Evolutionary conservation across 2,113 vertebrate genomes (phyloP).

Genomic region (Aphelocoma coerulescens): DNA sequence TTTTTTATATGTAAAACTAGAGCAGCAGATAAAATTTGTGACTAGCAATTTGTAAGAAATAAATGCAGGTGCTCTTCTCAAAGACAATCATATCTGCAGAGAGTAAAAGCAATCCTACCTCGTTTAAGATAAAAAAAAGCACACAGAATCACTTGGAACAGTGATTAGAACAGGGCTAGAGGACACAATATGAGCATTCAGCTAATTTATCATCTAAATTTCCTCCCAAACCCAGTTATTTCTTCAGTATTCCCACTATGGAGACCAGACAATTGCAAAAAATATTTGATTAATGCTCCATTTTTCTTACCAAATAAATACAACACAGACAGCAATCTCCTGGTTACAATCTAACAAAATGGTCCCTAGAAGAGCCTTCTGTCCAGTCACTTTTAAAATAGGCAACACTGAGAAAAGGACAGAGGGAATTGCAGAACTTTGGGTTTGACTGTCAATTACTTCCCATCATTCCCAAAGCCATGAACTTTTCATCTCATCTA

Average conservation of each 20-base stretch:
- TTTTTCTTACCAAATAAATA: background rate
- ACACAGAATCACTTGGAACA: constrained; percentile 29
- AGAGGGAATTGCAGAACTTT: background rate
- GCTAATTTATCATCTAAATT: constrained; percentile 27
- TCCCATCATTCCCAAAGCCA: background rate
- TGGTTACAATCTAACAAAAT: background rate
- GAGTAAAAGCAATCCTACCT: constrained; percentile 4
- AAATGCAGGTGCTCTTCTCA: constrained; percentile 16
- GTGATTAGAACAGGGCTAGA: background rate
- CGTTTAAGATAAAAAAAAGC: background rate
- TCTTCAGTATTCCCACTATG: background rate
- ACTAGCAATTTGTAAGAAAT: constrained; percentile 11
- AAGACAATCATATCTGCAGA: background rate
- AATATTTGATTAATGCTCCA: background rate
- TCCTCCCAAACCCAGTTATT: background rate
- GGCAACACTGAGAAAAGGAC: background rate
- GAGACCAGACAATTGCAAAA: background rate
- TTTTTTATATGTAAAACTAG: constrained; percentile 28
- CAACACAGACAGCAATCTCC: background rate
- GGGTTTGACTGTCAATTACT: background rate
- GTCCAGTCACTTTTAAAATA: background rate
- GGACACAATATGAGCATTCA: background rate
- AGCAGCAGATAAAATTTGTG: constrained; percentile 11
- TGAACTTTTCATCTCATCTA: background rate
- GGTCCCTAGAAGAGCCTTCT: background rate